These are phyloP conservation scores for Capromys pilorides DNA, from an alignment of 2,797 vertebrate species.

Conservation along the genomic window DNA sequence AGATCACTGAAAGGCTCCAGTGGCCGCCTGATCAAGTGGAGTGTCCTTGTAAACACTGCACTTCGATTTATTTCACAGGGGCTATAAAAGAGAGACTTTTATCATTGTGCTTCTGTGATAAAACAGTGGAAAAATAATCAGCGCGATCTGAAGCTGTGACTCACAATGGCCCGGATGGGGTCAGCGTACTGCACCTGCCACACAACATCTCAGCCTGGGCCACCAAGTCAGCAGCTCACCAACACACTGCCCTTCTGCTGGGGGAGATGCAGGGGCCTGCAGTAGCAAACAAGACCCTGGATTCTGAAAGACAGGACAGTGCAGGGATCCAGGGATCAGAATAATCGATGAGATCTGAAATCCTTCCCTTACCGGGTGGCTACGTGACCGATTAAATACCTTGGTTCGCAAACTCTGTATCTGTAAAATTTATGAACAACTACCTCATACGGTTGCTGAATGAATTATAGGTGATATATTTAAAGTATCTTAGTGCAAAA, in stretches of 20 bases:
- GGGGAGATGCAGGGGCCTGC: too few relatives aligned
- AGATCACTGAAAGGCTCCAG: background rate
- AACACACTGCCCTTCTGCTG: background rate
- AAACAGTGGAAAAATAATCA: constrained; percentile 46
- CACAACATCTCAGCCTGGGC: background rate
- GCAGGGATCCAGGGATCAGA: background rate
- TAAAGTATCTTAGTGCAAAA: background rate
- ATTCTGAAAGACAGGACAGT: background rate
- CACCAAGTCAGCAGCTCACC: background rate
- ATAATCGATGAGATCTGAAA: constrained; percentile 9
- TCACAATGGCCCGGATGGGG: background rate
- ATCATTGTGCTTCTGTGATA: constrained; percentile 17
- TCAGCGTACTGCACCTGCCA: background rate
- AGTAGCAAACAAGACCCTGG: background rate
- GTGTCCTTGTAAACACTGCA: constrained; percentile 52
- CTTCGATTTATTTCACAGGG: constrained; percentile 56
- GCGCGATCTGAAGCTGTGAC: background rate
- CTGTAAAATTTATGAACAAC: background rate
- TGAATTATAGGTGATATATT: background rate
- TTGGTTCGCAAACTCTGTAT: background rate
- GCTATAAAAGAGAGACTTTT: constrained; percentile 62
- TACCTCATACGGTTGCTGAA: background rate
- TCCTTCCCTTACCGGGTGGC: background rate
- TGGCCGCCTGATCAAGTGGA: constrained; percentile 11
- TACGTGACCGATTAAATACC: background rate